These are phyloP conservation scores for Esox niger DNA, from an alignment of 2,113 vertebrate species.

Conservation along the genomic window DNA sequence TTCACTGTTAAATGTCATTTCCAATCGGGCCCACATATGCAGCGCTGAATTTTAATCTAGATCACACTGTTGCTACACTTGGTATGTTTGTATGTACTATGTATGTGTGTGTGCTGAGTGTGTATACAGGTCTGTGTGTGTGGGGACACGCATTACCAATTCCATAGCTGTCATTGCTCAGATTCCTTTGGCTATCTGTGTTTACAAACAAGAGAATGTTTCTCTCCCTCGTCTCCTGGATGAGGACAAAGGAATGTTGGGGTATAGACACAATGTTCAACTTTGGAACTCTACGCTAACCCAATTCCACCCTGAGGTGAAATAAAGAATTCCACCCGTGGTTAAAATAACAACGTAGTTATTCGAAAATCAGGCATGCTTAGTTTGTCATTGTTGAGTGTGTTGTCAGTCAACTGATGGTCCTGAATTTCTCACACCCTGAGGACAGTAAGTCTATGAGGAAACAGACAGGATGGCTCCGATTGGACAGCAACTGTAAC, in stretches of 20 bases:
- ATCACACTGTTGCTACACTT: too few species aligned
- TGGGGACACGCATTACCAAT: conserved; percentile 30
- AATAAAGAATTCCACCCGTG: too few species aligned
- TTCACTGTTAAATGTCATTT: too few species aligned
- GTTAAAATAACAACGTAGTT: too few species aligned
- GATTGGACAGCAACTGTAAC: neutral
- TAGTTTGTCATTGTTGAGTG: neutral
- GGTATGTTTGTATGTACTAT: conserved; percentile 28
- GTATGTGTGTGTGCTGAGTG: conserved; percentile 30
- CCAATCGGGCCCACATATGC: too few species aligned
- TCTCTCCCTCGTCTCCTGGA: conserved; percentile 9
- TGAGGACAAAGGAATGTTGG: conserved; percentile 25
- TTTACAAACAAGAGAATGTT: conserved; percentile 47
- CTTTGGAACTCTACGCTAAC: neutral
- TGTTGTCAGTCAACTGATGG: neutral
- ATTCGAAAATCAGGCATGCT: too few species aligned
- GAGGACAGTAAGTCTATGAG: too few species aligned
- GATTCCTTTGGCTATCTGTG: conserved; percentile 43
- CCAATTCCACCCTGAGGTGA: too few species aligned
- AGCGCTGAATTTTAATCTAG: too few species aligned
- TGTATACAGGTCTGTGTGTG: conserved; percentile 33
- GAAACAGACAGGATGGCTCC: too few species aligned
- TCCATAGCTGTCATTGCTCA: conserved; percentile 49
- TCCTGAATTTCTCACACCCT: neutral
- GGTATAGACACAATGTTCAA: conserved; percentile 5